Base-by-base conservation (phyloP, 2,888 invertebrate species). In the Sabellastarte sp. region DNA sequence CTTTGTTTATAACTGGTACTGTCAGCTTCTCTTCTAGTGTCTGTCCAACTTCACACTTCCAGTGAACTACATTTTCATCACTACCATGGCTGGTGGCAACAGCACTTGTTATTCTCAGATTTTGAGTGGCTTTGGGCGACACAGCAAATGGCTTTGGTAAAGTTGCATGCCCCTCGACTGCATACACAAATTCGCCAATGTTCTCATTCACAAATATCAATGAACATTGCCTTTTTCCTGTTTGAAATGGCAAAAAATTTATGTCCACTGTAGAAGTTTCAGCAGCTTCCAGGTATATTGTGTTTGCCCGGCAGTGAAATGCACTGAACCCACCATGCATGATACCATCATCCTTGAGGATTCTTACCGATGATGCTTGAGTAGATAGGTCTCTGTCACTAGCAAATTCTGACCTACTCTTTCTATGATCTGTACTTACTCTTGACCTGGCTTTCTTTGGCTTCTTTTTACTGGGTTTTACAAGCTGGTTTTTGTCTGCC, bases 131-230 rank as follows among this genome's bases (percentile, higher is more conserved):
- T n/a, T n/a, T n/a, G n/a, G n/a, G n/a, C n/a, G n/a, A n/a, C n/a
- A n/a, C n/a, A n/a, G n/a, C n/a, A n/a, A n/a, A n/a, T n/a, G n/a
- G n/a, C 30, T 78, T 71, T 3, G 84, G 84, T 58, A 77, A 65
- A 3, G 59, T 61, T 1, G 63, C 76, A 29, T 66, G 75, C 26
- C 81, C 83, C 65, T 81, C 80, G 3, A 84, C 74, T 24, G 77
- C 76, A 70, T 83, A 82, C 30, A 83, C 66, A 66, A 84, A 80
- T 73, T 84, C 84, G 56, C 84, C 84, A 26, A 83, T 73, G 3
- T 68, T 64, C 61, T 79, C 79, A 63, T 80, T 81, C 53, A 77
- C 67, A 65, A 84, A 80, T 61, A 83, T 76, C 29, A 84, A 73
- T 0, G 80, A 79, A 62, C 81, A 82, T 70, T 81, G 79, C 56